Conservation (phyloP, 2,888 invertebrate genomes). For the Drosophila neotestacea region DNA sequence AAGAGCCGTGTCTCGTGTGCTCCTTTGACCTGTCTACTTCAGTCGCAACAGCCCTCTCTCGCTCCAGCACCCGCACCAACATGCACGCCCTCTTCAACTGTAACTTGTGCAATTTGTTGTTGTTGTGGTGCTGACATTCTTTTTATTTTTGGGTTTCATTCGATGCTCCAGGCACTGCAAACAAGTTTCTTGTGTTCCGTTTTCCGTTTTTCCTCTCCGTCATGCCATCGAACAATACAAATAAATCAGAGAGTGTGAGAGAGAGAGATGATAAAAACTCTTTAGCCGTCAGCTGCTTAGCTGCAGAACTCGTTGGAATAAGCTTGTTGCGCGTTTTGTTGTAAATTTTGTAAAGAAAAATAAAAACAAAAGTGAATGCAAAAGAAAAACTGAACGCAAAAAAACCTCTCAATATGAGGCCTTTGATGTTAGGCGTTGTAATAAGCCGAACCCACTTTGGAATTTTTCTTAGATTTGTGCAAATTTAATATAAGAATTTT, state of each 20-base stretch:
- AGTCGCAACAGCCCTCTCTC: constrained; percentile 27
- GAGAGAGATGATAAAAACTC: constrained; percentile 27
- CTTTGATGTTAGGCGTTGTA: constrained; percentile 56
- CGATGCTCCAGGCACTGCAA: constrained; percentile 65
- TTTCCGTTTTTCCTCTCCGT: constrained; percentile 45
- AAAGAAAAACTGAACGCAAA: constrained; percentile 5
- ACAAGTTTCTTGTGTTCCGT: constrained; percentile 75
- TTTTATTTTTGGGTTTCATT: constrained; percentile 48
- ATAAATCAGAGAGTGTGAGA: constrained; percentile 15
- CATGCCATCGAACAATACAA: constrained; percentile 17
- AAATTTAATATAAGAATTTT: not conserved
- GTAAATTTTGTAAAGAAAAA: constrained; percentile 46
- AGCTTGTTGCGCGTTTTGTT: constrained; percentile 67
- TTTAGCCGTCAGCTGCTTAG: constrained; percentile 70
- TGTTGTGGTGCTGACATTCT: constrained; percentile 44
- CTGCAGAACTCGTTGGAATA: constrained; percentile 61
- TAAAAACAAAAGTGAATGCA: constrained; percentile 34
- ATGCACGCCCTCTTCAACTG: constrained; percentile 12
- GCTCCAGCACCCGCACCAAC: not conserved
- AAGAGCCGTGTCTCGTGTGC: constrained; percentile 43
- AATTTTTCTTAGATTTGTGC: constrained; percentile 20
- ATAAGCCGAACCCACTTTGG: constrained; percentile 8
- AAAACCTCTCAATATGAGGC: constrained; percentile 14
- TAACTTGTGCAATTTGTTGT: constrained; percentile 42
- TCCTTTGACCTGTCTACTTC: constrained; percentile 77